Base-by-base conservation (phyloP, 2,797 vertebrate species). In the Sarcophilus harrisii region DNA sequence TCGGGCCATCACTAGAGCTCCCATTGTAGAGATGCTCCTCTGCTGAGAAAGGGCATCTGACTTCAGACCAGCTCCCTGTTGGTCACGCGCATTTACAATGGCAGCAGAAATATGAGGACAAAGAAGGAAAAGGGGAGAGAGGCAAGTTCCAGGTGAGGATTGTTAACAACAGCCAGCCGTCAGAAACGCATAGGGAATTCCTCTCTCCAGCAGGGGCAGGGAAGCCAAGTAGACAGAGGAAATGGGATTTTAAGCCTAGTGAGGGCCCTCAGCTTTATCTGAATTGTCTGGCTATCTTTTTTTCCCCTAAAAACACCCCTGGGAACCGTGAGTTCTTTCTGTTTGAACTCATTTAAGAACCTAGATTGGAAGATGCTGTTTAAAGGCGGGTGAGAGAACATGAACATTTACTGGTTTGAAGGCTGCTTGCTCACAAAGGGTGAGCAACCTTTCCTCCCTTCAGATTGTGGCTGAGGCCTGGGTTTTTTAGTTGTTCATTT, bases 281-380 rank as follows among this genome's bases (percentile, higher is more conserved):
- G 73, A 60, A 32, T 29, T 45, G 60, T 73, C 66, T 73, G 66
- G 58, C 32, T 58, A 54, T 38, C 45, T n/a, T 58, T 73, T 66
- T 66, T 58, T 5, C 13, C 5, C 29, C 5, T 55, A 24, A 58
- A n/a, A 57, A 58, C 0, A 91, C 4, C 21, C 30, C 3, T 45
- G 55, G 92, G 16, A 91, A 38, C 32, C 21, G 21, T 91, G 58
- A 30, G 13, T 60, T 94, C 73, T 92, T 91, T 92, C 89, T 96
- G 45, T 81, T 57, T 59, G 45, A 95, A 58, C 14, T 92, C 32
- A 55, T 91, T 87, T 18, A 87, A 95, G 57, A 38, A 59, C 28
- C 90, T 95, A 60, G n/a, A 45, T 59, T 87, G 38, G 13, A 55
- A 32, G 29, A 24, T 3, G 14, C 73, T 11, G 32, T 49, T 54